phyloP scores from a whole-genome alignment of 2,797 vertebrate species.

The Nothura maculosa region DNA sequence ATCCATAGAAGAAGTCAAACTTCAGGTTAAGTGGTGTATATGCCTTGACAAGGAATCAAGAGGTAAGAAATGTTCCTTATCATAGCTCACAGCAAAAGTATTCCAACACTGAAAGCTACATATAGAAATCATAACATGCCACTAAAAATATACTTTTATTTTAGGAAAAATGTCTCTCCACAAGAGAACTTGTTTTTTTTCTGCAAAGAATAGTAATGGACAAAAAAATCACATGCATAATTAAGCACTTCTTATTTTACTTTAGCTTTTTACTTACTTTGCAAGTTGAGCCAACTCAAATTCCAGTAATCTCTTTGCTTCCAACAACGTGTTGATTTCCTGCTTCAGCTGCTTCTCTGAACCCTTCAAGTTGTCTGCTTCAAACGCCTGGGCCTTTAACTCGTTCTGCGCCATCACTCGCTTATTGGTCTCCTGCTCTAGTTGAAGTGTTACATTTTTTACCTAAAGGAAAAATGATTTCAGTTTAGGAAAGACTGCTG shows the following conservation, averaged over 20 bases:
- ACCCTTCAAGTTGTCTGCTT: slow-evolving; percentile 92
- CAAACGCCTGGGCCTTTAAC: slow-evolving; percentile 90
- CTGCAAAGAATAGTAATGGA: not conserved
- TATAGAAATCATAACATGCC: slow-evolving; percentile 14
- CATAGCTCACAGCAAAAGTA: slow-evolving; percentile 38
- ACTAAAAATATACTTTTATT: slow-evolving; percentile 45
- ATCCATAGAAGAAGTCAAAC: not conserved
- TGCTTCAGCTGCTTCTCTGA: slow-evolving; percentile 98
- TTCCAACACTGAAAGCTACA: not conserved
- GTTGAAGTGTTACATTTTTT: slow-evolving; percentile 87
- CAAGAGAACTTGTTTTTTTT: not conserved
- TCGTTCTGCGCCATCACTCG: slow-evolving; percentile 89
- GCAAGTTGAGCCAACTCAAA: slow-evolving; percentile 97
- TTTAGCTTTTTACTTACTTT: slow-evolving; percentile 86
- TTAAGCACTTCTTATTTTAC: slow-evolving; percentile 31
- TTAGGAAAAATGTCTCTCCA: slow-evolving; percentile 13
- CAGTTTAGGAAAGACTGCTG: not conserved
- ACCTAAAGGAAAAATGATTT: slow-evolving; percentile 79
- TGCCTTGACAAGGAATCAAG: not conserved
- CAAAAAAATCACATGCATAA: slow-evolving; percentile 15
- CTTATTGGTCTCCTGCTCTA: slow-evolving; percentile 94
- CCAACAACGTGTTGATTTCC: slow-evolving; percentile 93
- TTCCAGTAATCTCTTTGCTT: slow-evolving; percentile 95
- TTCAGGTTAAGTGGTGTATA: not conserved
- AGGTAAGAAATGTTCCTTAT: not conserved